Evolutionary conservation across 2,113 vertebrate genomes (phyloP), one percentile per base, ranked within the genome.

Genomic region (Cyanoramphus novaezelandiae): DNA sequence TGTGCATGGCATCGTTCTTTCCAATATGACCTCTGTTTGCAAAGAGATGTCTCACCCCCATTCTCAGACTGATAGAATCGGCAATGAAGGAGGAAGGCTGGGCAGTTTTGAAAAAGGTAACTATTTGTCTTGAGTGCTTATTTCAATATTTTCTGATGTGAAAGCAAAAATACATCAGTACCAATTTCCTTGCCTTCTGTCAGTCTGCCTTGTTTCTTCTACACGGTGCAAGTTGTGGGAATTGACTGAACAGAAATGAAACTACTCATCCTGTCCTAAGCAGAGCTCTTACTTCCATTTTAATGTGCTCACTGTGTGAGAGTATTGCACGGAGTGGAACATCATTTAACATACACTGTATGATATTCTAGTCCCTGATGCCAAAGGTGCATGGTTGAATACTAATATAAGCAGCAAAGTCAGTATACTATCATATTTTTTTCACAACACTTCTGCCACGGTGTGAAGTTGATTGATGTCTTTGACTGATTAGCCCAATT

Each of bases 141-240:
- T 96, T 98, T 97, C 85, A 96, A 28, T 97, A 90, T 88, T 94
- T 97, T 94, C 71, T 97, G 75, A 97, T 93, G 47, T 1, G 33
- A 95, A 97, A 96, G 57, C 83, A 92, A 79, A 97, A 81, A 29
- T 76, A 89, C 46, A 95, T 81, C 39, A 17, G 84, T 97, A 96
- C 39, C 76, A 92, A 96, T 97, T 97, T 97, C 79, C 62, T 71
- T 90, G 57, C 39, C 37, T 96, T 75, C 95, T 80, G 67, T 91
- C 86, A 77, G 71, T 67, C 76, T 70, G 69, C 82, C 35, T 96
- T 93, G 35, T 23, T 64, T 90, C 72, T 88, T 95, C 59, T 50
- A 39, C 64, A 80, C 74, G 55, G 57, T 75, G 37, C 59, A 53
- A 71, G 62, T n/a, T 88, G 88, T 69, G 76, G 63, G 59, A 95